These are phyloP conservation scores for Orthonychiurus folsomi DNA, from an alignment of 2,888 invertebrate genomes.

Conservation along the genomic window DNA sequence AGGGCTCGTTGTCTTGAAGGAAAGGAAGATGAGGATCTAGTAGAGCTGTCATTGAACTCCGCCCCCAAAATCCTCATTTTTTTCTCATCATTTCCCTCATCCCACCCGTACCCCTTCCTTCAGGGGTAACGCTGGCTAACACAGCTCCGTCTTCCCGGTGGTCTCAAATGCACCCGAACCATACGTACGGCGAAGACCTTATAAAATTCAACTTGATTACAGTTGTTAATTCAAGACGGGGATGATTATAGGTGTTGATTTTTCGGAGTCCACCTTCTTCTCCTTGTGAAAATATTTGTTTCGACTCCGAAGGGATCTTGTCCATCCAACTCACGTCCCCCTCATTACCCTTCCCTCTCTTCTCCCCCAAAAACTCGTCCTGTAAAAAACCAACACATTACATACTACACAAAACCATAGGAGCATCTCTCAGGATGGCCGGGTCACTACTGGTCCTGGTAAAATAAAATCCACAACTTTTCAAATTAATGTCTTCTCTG, in stretches of 20 bases:
- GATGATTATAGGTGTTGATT: conserved; percentile 41
- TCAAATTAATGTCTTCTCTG: no score
- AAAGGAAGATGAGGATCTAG: conserved; percentile 37
- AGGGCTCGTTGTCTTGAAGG: conserved; percentile 4
- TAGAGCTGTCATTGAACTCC: conserved; percentile 39
- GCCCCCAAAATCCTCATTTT: conserved; percentile 19
- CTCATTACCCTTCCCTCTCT: background rate
- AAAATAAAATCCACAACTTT: no score
- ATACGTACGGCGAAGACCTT: background rate
- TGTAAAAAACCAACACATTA: no score
- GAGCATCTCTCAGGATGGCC: no score
- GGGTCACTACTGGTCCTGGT: no score
- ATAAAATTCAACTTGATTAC: conserved; percentile 39
- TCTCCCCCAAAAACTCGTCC: no score
- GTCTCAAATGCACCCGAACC: background rate
- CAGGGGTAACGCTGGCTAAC: background rate
- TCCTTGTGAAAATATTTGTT: background rate
- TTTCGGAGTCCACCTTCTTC: conserved; percentile 14
- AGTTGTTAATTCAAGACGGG: conserved; percentile 41
- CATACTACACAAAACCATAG: no score
- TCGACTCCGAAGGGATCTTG: background rate
- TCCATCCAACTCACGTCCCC: background rate
- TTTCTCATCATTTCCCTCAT: conserved; percentile 14
- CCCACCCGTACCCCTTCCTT: conserved; percentile 14
- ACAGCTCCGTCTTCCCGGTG: background rate